Conservation (phyloP, 2,888 invertebrate genomes). For the Sesamia inferens region DNA sequence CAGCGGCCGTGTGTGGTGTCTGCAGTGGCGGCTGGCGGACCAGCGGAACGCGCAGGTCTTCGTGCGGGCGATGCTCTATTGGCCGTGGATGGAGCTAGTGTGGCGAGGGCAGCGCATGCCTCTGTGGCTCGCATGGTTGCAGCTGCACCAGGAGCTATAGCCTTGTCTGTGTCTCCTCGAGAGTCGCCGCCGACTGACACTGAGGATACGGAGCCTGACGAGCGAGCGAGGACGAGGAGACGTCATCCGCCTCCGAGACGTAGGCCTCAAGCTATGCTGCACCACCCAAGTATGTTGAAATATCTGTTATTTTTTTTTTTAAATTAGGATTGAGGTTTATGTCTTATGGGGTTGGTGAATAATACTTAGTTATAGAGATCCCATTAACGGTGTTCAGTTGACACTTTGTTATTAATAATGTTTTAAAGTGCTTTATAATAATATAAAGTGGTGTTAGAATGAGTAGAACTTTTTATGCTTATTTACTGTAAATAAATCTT, state of each 20-base stretch:
- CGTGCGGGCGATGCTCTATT: constrained; percentile 97
- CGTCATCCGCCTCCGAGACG: constrained; percentile 85
- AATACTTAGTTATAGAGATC: background rate
- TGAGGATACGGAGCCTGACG: constrained; percentile 87
- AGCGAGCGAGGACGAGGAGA: constrained; percentile 81
- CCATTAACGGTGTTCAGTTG: background rate
- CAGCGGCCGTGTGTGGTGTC: constrained; percentile 98
- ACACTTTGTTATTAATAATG: background rate
- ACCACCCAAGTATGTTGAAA: constrained; percentile 79
- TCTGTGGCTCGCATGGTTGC: constrained; percentile 98
- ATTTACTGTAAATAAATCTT: background rate
- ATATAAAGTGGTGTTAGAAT: constrained; percentile 1
- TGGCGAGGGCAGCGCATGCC: constrained; percentile 97
- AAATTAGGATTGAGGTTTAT: background rate
- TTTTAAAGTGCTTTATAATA: background rate
- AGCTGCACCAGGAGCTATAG: constrained; percentile 94
- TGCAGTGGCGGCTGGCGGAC: constrained; percentile 95
- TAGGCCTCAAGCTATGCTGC: constrained; percentile 80
- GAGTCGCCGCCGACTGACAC: constrained; percentile 86
- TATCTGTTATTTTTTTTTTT: background rate
- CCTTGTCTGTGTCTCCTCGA: constrained; percentile 94
- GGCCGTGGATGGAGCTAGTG: constrained; percentile 97
- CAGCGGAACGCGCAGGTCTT: constrained; percentile 97
- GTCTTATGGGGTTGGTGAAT: constrained; percentile 8
- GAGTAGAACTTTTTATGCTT: background rate